phyloP scores from a whole-genome alignment of 2,113 vertebrate genomes.

The Patagioenas fasciata region DNA sequence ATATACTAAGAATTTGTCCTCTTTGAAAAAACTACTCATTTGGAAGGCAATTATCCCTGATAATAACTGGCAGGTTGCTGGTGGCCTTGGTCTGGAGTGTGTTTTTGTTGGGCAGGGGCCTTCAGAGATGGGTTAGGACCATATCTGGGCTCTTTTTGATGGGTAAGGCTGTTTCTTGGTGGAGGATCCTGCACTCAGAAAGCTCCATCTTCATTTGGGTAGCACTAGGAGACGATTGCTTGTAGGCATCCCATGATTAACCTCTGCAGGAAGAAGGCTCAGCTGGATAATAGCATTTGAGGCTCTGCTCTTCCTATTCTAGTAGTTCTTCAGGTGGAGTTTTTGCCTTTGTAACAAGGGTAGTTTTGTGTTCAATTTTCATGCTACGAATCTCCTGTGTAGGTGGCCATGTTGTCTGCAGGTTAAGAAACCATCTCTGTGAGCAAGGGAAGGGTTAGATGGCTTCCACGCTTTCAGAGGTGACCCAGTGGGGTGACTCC shows the following conservation, averaged over 20 bases:
- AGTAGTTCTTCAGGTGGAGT: not conserved
- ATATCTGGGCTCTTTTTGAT: not conserved
- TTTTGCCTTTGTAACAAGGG: not conserved
- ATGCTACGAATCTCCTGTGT: not conserved
- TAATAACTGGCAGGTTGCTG: not conserved
- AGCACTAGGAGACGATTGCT: not conserved
- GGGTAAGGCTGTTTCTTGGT: not conserved
- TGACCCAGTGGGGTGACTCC: not conserved
- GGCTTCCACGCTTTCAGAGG: not conserved
- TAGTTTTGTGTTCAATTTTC: not conserved
- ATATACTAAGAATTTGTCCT: not conserved
- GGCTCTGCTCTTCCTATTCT: not conserved
- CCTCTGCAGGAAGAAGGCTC: not conserved
- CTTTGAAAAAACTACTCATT: not conserved
- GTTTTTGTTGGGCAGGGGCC: not conserved
- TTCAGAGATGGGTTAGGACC: not conserved
- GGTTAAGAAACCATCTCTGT: not conserved
- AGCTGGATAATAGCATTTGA: not conserved
- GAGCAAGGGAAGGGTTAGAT: not conserved
- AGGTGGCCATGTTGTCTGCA: not conserved
- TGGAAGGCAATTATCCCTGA: not conserved
- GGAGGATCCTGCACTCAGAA: not conserved
- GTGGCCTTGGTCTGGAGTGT: not conserved
- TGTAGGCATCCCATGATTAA: not conserved
- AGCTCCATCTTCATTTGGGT: not conserved